Percentiles rank a stretch among this genome's conserved stretches.
Conservation (phyloP, 2,888 invertebrate species). For the Xestia c-nigrum region DNA sequence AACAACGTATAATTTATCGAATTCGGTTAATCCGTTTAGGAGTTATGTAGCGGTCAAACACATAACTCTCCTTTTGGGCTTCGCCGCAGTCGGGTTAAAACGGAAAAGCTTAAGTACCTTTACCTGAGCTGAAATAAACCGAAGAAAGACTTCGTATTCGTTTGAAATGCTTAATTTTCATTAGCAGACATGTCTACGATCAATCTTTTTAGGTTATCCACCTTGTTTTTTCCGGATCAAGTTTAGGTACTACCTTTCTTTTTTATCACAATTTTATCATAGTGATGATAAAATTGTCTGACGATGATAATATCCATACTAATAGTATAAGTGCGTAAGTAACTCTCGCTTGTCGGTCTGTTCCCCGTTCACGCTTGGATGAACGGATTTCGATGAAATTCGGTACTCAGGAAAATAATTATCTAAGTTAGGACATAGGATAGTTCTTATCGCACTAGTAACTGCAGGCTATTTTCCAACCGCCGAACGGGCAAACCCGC, state of each 20-base stretch:
- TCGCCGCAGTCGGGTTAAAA: background rate
- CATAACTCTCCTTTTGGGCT: background rate
- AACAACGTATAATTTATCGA: background rate
- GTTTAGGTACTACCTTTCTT: background rate
- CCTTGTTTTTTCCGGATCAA: slow-evolving; percentile 24
- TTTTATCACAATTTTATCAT: slow-evolving; percentile 38
- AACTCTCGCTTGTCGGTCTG: background rate
- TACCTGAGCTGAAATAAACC: background rate
- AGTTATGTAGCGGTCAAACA: background rate
- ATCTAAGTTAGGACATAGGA: background rate
- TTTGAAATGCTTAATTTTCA: background rate
- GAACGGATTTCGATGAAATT: background rate
- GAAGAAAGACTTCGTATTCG: background rate
- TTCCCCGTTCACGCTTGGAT: background rate
- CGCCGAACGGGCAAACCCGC: background rate
- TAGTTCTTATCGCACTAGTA: background rate
- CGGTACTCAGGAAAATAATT: background rate
- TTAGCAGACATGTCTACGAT: background rate
- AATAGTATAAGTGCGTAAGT: background rate
- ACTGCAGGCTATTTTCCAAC: background rate
- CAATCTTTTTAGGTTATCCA: slow-evolving; percentile 14
- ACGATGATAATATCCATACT: slow-evolving; percentile 16
- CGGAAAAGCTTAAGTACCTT: background rate
- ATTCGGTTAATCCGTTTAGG: background rate
- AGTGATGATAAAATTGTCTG: slow-evolving; percentile 30